Evolutionary conservation across 2,888 invertebrate species (phyloP).

Genomic region (Villa cingulata): DNA sequence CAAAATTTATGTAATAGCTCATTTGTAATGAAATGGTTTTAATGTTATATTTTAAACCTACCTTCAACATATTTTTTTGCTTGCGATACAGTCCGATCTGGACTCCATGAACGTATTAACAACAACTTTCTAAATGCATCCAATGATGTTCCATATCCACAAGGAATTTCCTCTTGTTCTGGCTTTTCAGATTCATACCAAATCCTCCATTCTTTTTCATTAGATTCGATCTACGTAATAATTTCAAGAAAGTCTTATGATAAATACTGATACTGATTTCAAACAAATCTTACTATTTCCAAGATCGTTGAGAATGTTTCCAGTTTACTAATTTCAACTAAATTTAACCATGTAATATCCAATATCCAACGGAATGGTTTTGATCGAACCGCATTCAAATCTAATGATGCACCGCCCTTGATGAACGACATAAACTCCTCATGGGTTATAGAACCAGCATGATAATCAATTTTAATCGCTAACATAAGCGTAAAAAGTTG

Average conservation of each 20-base stretch:
- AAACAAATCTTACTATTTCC: constrained; percentile 31
- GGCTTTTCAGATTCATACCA: constrained; percentile 92
- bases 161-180: constrained; percentile 81
- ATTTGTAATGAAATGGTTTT: too few species aligned
- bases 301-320: constrained; percentile 66
- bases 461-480: constrained; percentile 88
- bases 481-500: constrained; percentile 85
- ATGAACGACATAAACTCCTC: constrained; percentile 92
- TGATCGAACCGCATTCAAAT: constrained; percentile 80
- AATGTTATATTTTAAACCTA: too few species aligned
- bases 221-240: constrained; percentile 64
- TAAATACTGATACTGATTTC: constrained; percentile 12
- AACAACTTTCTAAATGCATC: constrained; percentile 82
- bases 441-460: constrained; percentile 65
- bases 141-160: constrained; percentile 70
- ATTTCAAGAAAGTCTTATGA: too few species aligned
- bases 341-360: constrained; percentile 90
- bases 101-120: constrained; percentile 86
- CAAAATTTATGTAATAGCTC: too few species aligned
- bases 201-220: constrained; percentile 74
- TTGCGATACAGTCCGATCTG: constrained; percentile 86
- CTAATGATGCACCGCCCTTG: constrained; percentile 89
- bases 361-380: constrained; percentile 92
- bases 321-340: constrained; percentile 83
- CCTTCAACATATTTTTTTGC: constrained; percentile 82